Percentiles rank a stretch among this genome's conserved stretches.
Conservation (phyloP, 2,113 vertebrate genomes). For the Lagopus muta region DNA sequence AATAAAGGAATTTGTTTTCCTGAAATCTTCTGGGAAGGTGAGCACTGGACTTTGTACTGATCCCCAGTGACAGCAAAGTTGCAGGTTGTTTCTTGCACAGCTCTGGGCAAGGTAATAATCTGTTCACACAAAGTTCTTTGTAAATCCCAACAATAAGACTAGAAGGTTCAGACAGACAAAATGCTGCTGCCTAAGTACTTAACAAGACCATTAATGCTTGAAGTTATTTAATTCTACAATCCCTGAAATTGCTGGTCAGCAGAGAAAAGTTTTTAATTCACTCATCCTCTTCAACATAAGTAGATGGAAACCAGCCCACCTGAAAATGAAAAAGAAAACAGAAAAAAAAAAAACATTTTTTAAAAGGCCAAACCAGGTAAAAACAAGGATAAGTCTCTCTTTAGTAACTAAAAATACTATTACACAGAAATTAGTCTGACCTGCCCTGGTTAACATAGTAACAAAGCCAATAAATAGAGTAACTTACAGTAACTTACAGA, state of each 20-base stretch:
- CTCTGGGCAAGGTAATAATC: constrained; percentile 71
- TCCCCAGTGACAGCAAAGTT: constrained; percentile 47
- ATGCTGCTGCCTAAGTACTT: constrained; percentile 61
- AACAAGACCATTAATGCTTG: constrained; percentile 41
- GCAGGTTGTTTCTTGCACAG: constrained; percentile 66
- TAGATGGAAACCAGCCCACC: constrained; percentile 99
- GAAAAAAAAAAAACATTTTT: constrained; percentile 20
- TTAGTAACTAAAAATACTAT: background rate
- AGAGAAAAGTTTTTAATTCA: constrained; percentile 70
- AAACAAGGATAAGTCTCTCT: background rate
- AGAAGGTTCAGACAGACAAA: constrained; percentile 61
- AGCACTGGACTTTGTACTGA: constrained; percentile 58
- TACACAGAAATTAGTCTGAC: background rate
- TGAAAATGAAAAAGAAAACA: constrained; percentile 63
- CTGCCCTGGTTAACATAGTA: background rate
- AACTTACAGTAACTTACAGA: too few species aligned
- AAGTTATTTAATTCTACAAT: constrained; percentile 44
- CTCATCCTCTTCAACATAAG: constrained; percentile 96
- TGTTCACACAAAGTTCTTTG: constrained; percentile 69
- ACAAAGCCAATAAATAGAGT: background rate
- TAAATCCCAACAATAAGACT: constrained; percentile 71
- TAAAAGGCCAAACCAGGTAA: background rate
- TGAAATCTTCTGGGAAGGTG: constrained; percentile 54
- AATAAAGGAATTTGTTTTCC: constrained; percentile 23
- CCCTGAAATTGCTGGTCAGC: constrained; percentile 62